Evolutionary conservation across 2,797 vertebrate species (phyloP), one percentile per base, ranked within the genome.

Genomic region (Neopelma chrysocephalum): DNA sequence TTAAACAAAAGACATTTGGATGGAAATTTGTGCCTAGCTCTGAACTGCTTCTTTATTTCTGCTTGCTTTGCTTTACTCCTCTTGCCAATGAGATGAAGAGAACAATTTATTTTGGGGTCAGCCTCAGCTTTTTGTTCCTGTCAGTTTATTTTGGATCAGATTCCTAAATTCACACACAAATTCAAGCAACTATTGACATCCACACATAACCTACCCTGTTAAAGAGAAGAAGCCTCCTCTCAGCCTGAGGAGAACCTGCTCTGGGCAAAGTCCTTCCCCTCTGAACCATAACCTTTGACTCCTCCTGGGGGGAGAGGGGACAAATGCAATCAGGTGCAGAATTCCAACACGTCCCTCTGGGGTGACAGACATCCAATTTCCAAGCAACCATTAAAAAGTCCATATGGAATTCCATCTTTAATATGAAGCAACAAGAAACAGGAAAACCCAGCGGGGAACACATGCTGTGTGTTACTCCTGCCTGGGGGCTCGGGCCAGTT

Each of bases 301-400:
- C 78, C 29, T 88, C 92, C 94, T 96, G 96, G 84, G 89, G 92
- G 95, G 47, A 73, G 79, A 89, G 78, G 58, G 48, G 51, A 95
- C 90, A 98, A 97, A 97, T 88, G 85, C 96, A 96, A 96, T 98
- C 98, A 98, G 97, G 96, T 97, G 96, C 66, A 95, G 96, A 93
- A 97, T 97, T 90, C 94, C 87, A 96, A 69, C 27, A 90, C 22
- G 0, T 43, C 95, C 82, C 93, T 91, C 90, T 32, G 51, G 42
- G 72, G 36, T 89, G 93, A 80, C 53, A 92, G 86, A 71, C 61
- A 92, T 91, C 68, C 77, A 29, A 94, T 97, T 96, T 97, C 97
- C 86, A 96, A 95, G 97, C 97, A 97, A 97, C 96, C 94, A 83
- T 64, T 93, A 82, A 73, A 93, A 96, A 76, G 34, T 87, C 86